These are phyloP conservation scores for Dexiosoma caninum DNA, from an alignment of 2,888 invertebrate species.

Conservation along the genomic window DNA sequence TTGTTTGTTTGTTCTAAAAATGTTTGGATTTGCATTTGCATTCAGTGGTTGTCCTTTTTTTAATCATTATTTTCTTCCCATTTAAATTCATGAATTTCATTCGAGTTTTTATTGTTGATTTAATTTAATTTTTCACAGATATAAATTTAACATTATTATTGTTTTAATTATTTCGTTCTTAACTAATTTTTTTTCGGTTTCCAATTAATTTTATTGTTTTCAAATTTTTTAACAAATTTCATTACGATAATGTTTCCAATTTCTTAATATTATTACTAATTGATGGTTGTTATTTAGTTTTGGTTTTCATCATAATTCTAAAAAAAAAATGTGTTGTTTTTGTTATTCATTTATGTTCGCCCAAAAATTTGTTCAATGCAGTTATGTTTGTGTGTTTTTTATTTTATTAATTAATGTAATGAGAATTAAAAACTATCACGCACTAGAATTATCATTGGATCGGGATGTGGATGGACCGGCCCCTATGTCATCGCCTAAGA, in stretches of 20 bases:
- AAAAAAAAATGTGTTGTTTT: conserved; percentile 55
- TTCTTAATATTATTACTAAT: conserved; percentile 48
- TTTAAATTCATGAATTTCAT: conserved; percentile 64
- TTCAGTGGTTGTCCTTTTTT: conserved; percentile 66
- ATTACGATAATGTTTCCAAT: conserved; percentile 59
- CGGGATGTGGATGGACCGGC: conserved; percentile 78
- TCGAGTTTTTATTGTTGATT: conserved; percentile 43
- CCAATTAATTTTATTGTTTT: conserved; percentile 59
- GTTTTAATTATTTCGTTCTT: conserved; percentile 62
- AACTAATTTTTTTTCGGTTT: conserved; percentile 35
- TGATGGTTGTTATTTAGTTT: conserved; percentile 6
- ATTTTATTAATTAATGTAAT: conserved; percentile 67
- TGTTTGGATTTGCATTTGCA: conserved; percentile 49
- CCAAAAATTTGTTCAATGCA: conserved; percentile 64
- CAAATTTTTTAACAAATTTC: conserved; percentile 63
- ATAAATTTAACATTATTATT: conserved; percentile 63
- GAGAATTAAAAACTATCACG: conserved; percentile 78
- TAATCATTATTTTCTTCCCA: conserved; percentile 64
- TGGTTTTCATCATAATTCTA: conserved; percentile 58
- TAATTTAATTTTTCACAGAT: conserved; percentile 64
- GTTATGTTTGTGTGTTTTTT: conserved; percentile 58
- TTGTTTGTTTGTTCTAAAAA: conserved; percentile 52
- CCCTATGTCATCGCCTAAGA: conserved; percentile 76
- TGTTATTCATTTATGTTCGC: conserved; percentile 50
- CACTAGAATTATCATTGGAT: conserved; percentile 79